Conservation (phyloP, 2,113 vertebrate species). For the Stegostoma tigrinum region DNA sequence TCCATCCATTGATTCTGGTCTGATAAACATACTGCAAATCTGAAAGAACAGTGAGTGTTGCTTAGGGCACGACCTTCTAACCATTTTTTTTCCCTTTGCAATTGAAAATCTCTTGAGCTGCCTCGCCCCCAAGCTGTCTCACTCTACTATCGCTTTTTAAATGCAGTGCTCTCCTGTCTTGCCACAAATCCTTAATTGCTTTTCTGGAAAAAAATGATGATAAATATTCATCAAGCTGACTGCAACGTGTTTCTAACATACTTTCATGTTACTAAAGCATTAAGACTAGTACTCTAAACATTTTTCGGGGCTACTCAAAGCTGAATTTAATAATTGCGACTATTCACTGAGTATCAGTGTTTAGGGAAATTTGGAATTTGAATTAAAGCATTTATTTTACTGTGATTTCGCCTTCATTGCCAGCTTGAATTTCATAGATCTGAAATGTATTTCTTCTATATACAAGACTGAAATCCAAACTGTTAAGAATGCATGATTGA, state of each 20-base stretch:
- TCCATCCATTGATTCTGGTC: neutral
- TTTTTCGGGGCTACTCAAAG: neutral
- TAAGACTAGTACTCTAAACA: neutral
- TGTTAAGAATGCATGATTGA: neutral
- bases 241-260: neutral
- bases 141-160: neutral
- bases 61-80: neutral
- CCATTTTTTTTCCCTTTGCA: neutral
- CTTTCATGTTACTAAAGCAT: neutral
- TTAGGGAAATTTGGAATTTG: constrained; percentile 14
- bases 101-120: neutral
- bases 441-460: constrained; percentile 19
- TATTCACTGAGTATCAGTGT: neutral
- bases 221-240: neutral
- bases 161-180: neutral
- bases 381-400: constrained; percentile 9
- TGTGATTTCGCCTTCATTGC: neutral
- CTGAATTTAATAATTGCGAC: neutral
- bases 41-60: neutral
- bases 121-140: neutral
- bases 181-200: neutral
- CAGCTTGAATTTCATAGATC: neutral
- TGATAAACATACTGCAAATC: neutral
- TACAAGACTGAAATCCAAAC: neutral
- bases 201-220: neutral